Evolutionary conservation across 1,140 invertebrate species (phyloP), one percentile per base, ranked within the genome.

Genomic region (Drusus annulatus): DNA sequence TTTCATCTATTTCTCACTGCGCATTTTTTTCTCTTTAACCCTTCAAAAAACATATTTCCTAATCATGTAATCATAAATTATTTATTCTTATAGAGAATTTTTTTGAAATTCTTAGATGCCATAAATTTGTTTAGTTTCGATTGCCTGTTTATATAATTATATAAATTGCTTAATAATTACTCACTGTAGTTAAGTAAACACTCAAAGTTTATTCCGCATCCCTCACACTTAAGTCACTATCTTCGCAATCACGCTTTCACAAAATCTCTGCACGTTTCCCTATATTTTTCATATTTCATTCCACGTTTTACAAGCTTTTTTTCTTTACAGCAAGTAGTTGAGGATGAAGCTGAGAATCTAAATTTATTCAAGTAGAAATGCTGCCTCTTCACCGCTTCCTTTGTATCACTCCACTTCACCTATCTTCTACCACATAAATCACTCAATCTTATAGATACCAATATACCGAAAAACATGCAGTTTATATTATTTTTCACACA

Each of bases 251-350:
- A 1, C 5, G 7, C 8, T 10, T 10, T 45, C 36, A 45, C 54
- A 17, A 17, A 2, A 17, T 50, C 10, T 60, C 17, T 54, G 73
- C 73, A 76, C 65, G 58, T 31, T 63, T 63, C 36, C 7, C 36
- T 1, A 36, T 13, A 8, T 45, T 36, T 10, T 45, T 13, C 36
- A 45, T 13, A 45, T 45, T 10, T 54, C n/a, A 36, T 71, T 19
- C 13, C 56, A 62, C 15, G 52, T 68, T 76, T 76, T 58, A 82
- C 17, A 25, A 56, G 19, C 78, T 21, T 80, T 80, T 56, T 81
- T 83, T 79, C 45, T 80, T 83, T 83, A 28, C 82, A 83, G 82
- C 82, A 83, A 83, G 82, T 83, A 65, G 65, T 81, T 79, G 82
- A 83, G 74, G 82, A 83, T 16, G 82, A 83, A 15, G 23, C 76